Evolutionary conservation across 2,113 vertebrate species (phyloP).

Genomic region (Pygoscelis antarcticus): DNA sequence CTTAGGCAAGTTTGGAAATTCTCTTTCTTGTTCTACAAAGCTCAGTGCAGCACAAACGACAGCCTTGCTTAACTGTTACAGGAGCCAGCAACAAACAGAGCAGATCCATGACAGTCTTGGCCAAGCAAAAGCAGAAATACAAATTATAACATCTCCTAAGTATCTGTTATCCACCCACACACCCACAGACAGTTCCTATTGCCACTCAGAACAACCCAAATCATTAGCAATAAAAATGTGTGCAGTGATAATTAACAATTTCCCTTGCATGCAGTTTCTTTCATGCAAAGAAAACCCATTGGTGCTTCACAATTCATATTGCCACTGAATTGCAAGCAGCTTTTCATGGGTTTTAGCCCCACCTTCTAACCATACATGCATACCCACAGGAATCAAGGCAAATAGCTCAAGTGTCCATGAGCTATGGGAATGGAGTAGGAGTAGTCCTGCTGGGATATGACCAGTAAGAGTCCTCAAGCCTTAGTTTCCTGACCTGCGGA

Average conservation of each 20-base stretch:
- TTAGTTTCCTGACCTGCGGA: not conserved
- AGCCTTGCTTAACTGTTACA: not conserved
- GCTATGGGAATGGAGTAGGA: not conserved
- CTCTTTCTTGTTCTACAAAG: not conserved
- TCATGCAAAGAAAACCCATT: not conserved
- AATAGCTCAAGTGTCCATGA: not conserved
- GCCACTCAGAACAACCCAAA: constrained; percentile 30
- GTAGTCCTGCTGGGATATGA: not conserved
- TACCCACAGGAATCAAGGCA: not conserved
- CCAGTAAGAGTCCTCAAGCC: not conserved
- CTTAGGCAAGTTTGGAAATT: not conserved
- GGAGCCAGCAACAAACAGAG: not conserved
- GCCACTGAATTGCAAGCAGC: not conserved
- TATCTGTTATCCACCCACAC: constrained; percentile 30
- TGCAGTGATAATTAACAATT: not conserved
- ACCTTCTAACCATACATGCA: not conserved
- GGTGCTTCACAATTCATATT: not conserved
- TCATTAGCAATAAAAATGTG: not conserved
- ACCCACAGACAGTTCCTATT: constrained; percentile 13
- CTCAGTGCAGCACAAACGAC: not conserved
- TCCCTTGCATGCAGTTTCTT: not conserved
- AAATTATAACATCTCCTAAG: constrained; percentile 23
- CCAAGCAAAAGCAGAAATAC: constrained; percentile 11
- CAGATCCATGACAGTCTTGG: not conserved
- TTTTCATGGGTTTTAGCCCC: not conserved